These are phyloP conservation scores for Dryobotodes eremita DNA, from an alignment of 2,888 invertebrate species.

Conservation along the genomic window DNA sequence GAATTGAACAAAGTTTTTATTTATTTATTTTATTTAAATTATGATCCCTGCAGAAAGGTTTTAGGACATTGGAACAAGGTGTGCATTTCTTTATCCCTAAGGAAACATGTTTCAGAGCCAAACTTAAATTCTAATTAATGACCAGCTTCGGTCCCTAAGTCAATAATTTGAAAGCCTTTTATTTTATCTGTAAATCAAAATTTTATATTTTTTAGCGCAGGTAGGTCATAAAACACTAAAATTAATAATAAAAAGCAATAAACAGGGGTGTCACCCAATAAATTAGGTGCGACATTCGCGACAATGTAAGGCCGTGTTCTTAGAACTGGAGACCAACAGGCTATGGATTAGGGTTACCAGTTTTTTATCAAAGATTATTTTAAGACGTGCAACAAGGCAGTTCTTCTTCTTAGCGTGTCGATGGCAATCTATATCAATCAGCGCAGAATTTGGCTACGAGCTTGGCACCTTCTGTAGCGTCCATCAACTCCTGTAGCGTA, in stretches of 20 bases:
- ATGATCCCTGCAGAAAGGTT: no score
- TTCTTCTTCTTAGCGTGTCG: no score
- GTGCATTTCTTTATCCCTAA: neutral
- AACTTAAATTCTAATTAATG: slow-evolving; percentile 15
- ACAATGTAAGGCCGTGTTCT: slow-evolving; percentile 81
- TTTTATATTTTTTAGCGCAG: slow-evolving; percentile 52
- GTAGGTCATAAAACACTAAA: slow-evolving; percentile 67
- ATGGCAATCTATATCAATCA: no score
- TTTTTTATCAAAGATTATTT: neutral
- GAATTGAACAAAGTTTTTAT: no score
- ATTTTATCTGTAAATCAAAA: slow-evolving; percentile 54
- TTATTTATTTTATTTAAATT: neutral
- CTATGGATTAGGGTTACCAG: slow-evolving; percentile 56
- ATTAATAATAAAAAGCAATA: slow-evolving; percentile 68
- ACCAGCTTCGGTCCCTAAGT: slow-evolving; percentile 29
- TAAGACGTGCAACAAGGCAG: no score
- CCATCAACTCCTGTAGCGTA: no score
- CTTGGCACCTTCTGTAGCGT: no score
- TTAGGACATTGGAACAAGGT: neutral
- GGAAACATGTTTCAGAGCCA: neutral
- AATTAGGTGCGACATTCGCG: slow-evolving; percentile 75
- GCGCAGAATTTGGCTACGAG: no score
- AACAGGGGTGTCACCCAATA: slow-evolving; percentile 76
- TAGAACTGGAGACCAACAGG: slow-evolving; percentile 67
- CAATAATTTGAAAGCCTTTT: slow-evolving; percentile 54